Evolutionary conservation across 2,888 invertebrate genomes (phyloP).

Genomic region (Hybos culiciformis): DNA sequence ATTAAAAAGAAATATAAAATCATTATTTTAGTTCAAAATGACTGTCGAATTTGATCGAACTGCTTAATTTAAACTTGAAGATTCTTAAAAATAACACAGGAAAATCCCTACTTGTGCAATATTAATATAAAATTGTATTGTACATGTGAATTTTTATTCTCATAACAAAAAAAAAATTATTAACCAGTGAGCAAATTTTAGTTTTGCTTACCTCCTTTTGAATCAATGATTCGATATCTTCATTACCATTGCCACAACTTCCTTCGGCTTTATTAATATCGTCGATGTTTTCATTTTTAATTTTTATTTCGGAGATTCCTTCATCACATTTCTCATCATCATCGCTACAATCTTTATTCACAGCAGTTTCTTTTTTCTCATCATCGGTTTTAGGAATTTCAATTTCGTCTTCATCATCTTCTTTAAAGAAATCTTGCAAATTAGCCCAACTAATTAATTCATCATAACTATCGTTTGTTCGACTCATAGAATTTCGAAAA

Average conservation of each 20-base stretch:
- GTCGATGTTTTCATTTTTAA: too few species aligned
- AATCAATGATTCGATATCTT: too few species aligned
- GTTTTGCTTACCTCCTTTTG: not conserved
- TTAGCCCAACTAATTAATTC: constrained; percentile 11
- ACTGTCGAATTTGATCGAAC: too few species aligned
- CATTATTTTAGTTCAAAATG: too few species aligned
- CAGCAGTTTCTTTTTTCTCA: not conserved
- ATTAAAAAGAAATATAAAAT: too few species aligned
- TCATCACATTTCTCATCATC: constrained; percentile 23
- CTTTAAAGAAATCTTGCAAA: constrained; percentile 6
- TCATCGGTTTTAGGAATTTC: not conserved
- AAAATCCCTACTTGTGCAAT: not conserved
- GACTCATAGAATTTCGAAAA: not conserved
- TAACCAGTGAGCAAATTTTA: not conserved
- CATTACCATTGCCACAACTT: too few species aligned
- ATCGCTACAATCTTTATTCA: constrained; percentile 1
- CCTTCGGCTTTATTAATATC: too few species aligned
- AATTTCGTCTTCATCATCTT: not conserved
- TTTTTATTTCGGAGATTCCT: constrained; percentile 14
- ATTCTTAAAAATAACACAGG: too few species aligned
- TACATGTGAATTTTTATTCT: not conserved
- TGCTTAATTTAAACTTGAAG: too few species aligned
- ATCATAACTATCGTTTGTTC: not conserved
- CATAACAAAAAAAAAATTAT: not conserved
- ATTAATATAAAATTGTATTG: not conserved